Evolutionary conservation across 2,797 vertebrate genomes (phyloP).

Genomic region (Galaxias olidus): DNA sequence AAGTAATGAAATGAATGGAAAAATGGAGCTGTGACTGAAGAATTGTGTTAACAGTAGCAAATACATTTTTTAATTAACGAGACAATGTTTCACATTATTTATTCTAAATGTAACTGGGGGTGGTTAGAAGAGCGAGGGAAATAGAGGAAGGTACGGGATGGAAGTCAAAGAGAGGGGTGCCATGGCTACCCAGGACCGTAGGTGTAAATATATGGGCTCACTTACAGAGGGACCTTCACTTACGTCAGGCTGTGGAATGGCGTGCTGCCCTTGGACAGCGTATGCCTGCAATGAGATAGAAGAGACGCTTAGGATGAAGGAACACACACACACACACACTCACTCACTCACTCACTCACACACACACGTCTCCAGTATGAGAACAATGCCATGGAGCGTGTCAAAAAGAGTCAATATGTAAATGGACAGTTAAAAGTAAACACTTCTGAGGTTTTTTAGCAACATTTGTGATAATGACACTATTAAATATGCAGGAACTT

Average conservation of each 20-base stretch:
- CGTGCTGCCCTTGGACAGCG: conserved; percentile 97
- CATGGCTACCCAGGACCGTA: conserved; percentile 65
- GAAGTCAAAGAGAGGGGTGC: conserved; percentile 51
- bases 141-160: conserved; percentile 46
- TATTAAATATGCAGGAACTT: too few relatives aligned
- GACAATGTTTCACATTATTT: conserved; percentile 7
- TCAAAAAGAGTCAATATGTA: not conserved
- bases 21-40: not conserved
- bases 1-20: not conserved
- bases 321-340: conserved; percentile 17
- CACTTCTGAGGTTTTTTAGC: too few relatives aligned
- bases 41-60: not conserved
- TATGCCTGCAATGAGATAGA: conserved; percentile 90
- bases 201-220: conserved; percentile 73
- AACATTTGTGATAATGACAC: too few relatives aligned
- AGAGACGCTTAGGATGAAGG: conserved; percentile 58
- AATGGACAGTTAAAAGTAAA: not conserved
- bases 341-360: conserved; percentile 12
- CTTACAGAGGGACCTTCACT: conserved; percentile 83
- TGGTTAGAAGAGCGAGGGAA: not conserved
- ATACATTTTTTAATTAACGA: not conserved
- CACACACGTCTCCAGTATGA: not conserved
- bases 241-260: conserved; percentile 99
- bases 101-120: conserved; percentile 24
- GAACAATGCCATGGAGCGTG: not conserved